Conservation (phyloP, 2,113 vertebrate species). For the Rhynchomys soricoides region DNA sequence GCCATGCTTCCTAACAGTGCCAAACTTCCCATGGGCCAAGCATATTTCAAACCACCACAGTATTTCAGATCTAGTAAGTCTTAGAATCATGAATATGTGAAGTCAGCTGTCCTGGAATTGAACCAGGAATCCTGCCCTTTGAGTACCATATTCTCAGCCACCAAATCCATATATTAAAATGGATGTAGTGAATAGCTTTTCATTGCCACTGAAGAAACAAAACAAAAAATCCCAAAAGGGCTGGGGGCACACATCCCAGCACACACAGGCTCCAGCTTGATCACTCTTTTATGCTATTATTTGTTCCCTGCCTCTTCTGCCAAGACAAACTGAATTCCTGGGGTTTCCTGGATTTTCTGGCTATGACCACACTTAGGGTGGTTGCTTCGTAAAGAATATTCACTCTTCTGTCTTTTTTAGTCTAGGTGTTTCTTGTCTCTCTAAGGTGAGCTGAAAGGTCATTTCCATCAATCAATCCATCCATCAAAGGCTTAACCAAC, state of each 20-base stretch:
- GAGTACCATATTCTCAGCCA: not conserved
- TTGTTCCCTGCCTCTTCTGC: not conserved
- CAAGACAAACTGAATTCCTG: not conserved
- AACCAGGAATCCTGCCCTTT: not conserved
- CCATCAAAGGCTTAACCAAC: slow-evolving; percentile 46
- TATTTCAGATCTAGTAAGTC: not conserved
- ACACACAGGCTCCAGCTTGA: too few species aligned
- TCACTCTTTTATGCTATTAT: not conserved
- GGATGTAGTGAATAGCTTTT: not conserved
- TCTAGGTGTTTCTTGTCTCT: not conserved
- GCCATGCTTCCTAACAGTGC: too few species aligned
- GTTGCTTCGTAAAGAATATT: not conserved
- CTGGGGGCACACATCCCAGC: rapidly evolving
- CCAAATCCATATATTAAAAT: not conserved
- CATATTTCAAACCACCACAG: too few species aligned
- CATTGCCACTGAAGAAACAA: not conserved
- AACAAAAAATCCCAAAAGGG: not conserved
- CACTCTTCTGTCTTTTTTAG: not conserved
- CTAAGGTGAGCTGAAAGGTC: not conserved
- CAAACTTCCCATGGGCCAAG: too few species aligned
- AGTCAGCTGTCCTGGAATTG: not conserved
- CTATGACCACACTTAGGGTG: not conserved
- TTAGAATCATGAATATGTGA: not conserved
- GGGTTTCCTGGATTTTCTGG: not conserved
- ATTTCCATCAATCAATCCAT: slow-evolving; percentile 46